Evolutionary conservation across 2,888 invertebrate species (phyloP).

Genomic region (Drosophila barbarae): DNA sequence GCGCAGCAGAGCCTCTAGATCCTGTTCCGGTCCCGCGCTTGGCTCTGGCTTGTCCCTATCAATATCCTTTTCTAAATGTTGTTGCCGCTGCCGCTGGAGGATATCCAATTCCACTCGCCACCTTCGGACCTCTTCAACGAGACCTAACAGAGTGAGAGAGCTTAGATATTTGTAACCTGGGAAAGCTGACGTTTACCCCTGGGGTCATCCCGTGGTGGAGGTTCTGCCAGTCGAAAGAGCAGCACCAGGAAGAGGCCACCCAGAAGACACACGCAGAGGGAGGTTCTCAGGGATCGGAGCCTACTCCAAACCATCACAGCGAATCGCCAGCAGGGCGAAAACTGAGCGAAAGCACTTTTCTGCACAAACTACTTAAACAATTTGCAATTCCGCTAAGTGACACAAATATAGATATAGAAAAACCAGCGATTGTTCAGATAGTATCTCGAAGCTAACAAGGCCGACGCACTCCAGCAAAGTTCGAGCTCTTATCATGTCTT

Average conservation of each 20-base stretch:
- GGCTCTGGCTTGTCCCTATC: background rate
- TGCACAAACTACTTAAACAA: conserved; percentile 3
- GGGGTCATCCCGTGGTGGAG: background rate
- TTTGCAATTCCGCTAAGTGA: conserved; percentile 7
- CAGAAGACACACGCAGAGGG: background rate
- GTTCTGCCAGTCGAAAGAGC: background rate
- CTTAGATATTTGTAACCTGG: background rate
- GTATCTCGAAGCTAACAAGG: background rate
- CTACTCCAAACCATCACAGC: background rate
- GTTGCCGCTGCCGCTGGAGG: background rate
- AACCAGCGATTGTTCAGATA: background rate
- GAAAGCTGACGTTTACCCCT: background rate
- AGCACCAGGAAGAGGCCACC: background rate
- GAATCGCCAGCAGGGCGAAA: background rate
- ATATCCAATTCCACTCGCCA: background rate
- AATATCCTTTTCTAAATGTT: background rate
- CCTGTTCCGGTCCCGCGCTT: background rate
- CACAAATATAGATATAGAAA: too few relatives aligned
- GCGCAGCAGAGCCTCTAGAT: conserved; percentile 30
- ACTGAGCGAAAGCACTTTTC: background rate
- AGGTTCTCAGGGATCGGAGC: background rate
- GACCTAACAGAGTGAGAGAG: background rate
- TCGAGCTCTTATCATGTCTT: conserved; percentile 3
- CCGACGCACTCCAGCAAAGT: background rate
- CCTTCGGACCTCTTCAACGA: background rate